A percentile compares a stretch with the other conserved stretches of the same genome.
Conservation (phyloP, 2,113 vertebrate species). For the Nyctibius bracteatus region DNA sequence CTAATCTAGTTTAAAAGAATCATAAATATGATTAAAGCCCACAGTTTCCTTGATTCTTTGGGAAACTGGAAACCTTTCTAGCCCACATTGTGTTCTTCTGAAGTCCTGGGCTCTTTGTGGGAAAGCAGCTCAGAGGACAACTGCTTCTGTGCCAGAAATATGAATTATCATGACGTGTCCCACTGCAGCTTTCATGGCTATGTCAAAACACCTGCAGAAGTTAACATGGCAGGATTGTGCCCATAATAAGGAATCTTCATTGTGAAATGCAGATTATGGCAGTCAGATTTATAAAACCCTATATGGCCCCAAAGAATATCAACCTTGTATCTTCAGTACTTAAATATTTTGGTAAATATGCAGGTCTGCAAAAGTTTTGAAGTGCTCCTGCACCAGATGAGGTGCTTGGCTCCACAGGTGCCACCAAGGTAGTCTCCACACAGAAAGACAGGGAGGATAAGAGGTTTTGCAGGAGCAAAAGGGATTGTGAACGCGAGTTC, state of each 20-base stretch:
- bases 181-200: neutral
- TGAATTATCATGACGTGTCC: neutral
- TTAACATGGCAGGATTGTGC: neutral
- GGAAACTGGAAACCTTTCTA: conserved; percentile 29
- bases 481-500: rapidly evolving
- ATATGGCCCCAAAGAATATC: neutral
- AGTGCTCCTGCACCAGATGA: neutral
- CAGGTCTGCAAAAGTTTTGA: neutral
- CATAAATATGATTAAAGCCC: conserved; percentile 44
- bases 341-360: neutral
- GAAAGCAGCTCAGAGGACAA: neutral
- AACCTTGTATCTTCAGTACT: neutral
- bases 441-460: neutral
- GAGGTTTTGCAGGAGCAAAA: neutral
- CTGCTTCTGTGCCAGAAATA: neutral
- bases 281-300: neutral
- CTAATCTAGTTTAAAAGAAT: conserved; percentile 56
- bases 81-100: neutral
- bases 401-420: rapidly evolving
- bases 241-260: neutral
- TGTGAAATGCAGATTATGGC: neutral
- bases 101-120: neutral
- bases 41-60: conserved; percentile 9
- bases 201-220: neutral
- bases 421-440: rapidly evolving